A percentile compares a stretch with the other conserved stretches of the same genome.
phyloP scores from a whole-genome alignment of 92 coral and sea anemone species.

The Zoanthus sansibaricus region DNA sequence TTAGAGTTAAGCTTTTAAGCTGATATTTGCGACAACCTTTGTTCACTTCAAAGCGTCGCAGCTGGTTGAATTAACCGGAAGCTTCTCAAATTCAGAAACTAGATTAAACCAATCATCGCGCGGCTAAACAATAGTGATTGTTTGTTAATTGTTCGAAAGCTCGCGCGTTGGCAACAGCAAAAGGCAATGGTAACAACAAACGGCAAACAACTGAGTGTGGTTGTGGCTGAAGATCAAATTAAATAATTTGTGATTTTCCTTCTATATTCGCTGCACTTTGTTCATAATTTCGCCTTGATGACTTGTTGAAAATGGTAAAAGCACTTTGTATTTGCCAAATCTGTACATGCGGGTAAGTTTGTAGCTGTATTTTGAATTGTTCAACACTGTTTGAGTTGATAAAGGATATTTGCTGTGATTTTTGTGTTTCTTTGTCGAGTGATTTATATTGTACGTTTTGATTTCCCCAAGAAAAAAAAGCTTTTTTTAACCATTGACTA shows the following conservation, averaged over 20 bases:
- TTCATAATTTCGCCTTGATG: constrained; percentile 8
- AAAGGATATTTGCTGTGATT: background rate
- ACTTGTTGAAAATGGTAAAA: constrained; percentile 66
- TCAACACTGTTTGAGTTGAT: background rate
- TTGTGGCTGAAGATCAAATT: constrained; percentile 2
- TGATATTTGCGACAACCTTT: constrained; percentile 21
- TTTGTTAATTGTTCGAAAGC: constrained; percentile 22
- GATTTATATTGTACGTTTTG: background rate
- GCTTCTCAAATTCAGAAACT: background rate
- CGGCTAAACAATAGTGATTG: constrained; percentile 42
- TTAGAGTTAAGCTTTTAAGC: background rate
- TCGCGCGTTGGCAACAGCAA: constrained; percentile 73
- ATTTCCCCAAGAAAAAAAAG: background rate
- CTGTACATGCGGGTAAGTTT: constrained; percentile 98
- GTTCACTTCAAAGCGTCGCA: background rate
- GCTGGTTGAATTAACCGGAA: background rate
- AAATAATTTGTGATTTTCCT: constrained; percentile 33
- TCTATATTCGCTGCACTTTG: constrained; percentile 21
- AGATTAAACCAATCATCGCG: constrained; percentile 36
- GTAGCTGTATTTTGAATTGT: background rate
- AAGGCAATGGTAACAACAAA: constrained; percentile 65
- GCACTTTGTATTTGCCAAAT: constrained; percentile 97
- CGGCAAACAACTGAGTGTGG: constrained; percentile 43
- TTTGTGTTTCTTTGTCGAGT: background rate
- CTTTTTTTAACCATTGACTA: no score